phyloP scores from a whole-genome alignment of 2,113 vertebrate genomes.

The Chionis minor region DNA sequence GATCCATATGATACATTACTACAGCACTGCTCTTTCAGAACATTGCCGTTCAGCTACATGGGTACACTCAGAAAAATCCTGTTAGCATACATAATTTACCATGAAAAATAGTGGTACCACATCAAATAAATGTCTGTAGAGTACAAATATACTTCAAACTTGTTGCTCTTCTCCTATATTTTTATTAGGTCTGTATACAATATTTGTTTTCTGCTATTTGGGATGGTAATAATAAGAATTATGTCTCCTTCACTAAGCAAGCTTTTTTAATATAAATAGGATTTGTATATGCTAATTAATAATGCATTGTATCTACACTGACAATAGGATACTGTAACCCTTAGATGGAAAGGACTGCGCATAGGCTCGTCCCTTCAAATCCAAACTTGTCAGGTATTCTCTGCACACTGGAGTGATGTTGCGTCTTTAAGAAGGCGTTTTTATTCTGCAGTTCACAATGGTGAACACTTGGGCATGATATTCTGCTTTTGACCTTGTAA shows the following conservation, averaged over 20 bases:
- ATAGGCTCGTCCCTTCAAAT: not conserved
- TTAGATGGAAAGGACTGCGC: not conserved
- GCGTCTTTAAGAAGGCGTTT: not conserved
- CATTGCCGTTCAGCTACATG: not conserved
- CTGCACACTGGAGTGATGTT: not conserved
- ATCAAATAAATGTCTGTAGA: not conserved
- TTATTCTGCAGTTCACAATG: constrained; percentile 9
- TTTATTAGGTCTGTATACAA: not conserved
- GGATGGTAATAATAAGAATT: constrained; percentile 44
- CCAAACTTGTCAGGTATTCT: not conserved
- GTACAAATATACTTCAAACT: not conserved
- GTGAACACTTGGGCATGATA: not conserved
- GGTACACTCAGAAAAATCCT: not conserved
- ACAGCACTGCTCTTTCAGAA: not conserved
- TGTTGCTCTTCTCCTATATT: not conserved
- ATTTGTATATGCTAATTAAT: constrained; percentile 61
- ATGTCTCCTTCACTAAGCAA: constrained; percentile 44
- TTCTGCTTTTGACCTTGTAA: constrained; percentile 45
- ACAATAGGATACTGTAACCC: not conserved
- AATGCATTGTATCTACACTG: constrained; percentile 25
- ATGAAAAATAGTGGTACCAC: not conserved
- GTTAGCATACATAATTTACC: not conserved
- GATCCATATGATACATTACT: not conserved
- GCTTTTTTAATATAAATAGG: constrained; percentile 59
- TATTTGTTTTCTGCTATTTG: constrained; percentile 41